Evolutionary conservation across 2,888 invertebrate species (phyloP).

Genomic region (Drosophila anceps): DNA sequence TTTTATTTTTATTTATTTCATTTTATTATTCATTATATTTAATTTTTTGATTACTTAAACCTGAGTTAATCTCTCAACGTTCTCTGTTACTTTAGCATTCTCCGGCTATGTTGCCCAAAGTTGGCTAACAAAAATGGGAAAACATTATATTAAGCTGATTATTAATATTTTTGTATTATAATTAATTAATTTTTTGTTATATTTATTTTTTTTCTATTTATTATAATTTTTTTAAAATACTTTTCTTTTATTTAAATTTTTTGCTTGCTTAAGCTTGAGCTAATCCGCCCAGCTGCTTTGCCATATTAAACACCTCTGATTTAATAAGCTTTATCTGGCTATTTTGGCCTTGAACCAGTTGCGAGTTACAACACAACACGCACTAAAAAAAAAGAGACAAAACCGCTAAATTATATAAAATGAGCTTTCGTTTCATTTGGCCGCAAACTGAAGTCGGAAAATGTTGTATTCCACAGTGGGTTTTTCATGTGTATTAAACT

Average conservation of each 20-base stretch:
- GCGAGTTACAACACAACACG: neutral
- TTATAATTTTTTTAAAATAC: too few species aligned
- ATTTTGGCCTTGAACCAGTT: neutral
- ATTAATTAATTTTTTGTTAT: too few species aligned
- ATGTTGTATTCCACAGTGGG: slow-evolving; percentile 41
- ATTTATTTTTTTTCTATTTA: neutral
- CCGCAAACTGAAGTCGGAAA: neutral
- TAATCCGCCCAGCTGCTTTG: neutral
- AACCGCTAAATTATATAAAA: neutral
- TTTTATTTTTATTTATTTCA: too few species aligned
- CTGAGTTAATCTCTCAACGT: too few species aligned
- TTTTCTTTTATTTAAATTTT: neutral
- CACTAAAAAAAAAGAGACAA: neutral
- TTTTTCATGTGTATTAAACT: slow-evolving; percentile 72
- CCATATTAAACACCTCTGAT: neutral
- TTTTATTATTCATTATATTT: too few species aligned
- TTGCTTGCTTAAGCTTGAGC: neutral
- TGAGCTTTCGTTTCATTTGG: neutral
- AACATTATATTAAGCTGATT: too few species aligned
- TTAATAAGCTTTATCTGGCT: neutral
- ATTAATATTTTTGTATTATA: too few species aligned
- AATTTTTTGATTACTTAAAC: too few species aligned
- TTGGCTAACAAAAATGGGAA: too few species aligned
- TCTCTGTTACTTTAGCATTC: too few species aligned
- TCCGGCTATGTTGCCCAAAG: neutral